These are phyloP conservation scores for Synergus itoensis DNA, from an alignment of 2,888 invertebrate species.

Conservation along the genomic window DNA sequence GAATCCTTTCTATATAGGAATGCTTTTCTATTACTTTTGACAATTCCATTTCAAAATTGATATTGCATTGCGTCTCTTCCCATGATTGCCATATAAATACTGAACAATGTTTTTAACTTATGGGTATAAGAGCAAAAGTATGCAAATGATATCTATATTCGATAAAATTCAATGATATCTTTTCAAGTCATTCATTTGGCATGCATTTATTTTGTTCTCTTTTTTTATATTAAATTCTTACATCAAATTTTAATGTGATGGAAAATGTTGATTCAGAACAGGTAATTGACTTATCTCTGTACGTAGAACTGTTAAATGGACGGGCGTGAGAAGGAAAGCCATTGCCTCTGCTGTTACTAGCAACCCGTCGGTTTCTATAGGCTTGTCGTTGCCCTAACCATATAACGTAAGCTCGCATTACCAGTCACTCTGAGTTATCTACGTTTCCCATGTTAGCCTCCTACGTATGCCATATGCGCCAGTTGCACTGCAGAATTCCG, in stretches of 20 bases:
- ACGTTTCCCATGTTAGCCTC: conserved; percentile 71
- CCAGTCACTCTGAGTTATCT: conserved; percentile 75
- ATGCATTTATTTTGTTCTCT: neutral
- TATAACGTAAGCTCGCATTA: conserved; percentile 66
- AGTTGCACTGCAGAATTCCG: conserved; percentile 74
- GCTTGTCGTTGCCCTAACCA: conserved; percentile 64
- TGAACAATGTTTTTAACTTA: neutral
- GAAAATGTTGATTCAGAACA: conserved; percentile 54
- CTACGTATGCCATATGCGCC: conserved; percentile 62
- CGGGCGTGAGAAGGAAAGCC: conserved; percentile 39
- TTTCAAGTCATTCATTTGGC: neutral
- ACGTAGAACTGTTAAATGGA: conserved; percentile 29
- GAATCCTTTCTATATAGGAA: conserved; percentile 28
- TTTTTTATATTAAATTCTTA: neutral
- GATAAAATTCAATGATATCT: neutral
- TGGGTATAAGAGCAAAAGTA: too few relatives aligned
- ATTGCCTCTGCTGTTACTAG: conserved; percentile 46
- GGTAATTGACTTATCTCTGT: conserved; percentile 28
- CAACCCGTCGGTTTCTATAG: conserved; percentile 67
- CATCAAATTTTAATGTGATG: conserved; percentile 17
- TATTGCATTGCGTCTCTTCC: neutral
- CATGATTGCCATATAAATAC: neutral
- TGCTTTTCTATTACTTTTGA: conserved; percentile 52
- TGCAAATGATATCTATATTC: neutral
- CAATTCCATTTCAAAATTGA: neutral